Conservation (phyloP, 2,888 invertebrate species). For the Linnaemya vulpina region DNA sequence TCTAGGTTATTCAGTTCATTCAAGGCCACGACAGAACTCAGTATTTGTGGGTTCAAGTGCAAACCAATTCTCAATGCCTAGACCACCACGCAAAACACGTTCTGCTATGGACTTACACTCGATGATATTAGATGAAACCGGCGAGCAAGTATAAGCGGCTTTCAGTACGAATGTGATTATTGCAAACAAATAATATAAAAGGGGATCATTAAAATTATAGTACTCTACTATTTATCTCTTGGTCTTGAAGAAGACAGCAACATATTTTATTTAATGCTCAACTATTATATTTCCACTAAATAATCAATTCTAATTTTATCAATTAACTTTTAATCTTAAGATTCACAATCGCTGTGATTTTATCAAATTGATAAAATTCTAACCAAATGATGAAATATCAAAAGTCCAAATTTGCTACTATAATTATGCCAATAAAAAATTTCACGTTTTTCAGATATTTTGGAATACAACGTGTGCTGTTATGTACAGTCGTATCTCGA, state of each 20-base stretch:
- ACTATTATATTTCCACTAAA: constrained; percentile 12
- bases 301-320: neutral
- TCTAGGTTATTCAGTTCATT: constrained; percentile 83
- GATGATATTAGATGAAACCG: constrained; percentile 84
- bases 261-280: constrained; percentile 22
- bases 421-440: no score
- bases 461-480: no score
- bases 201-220: constrained; percentile 40
- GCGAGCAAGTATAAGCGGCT: constrained; percentile 79
- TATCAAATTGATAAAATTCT: no score
- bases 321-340: constrained; percentile 4
- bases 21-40: constrained; percentile 90
- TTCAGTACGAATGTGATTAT: neutral
- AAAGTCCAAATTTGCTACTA: no score
- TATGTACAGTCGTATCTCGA: no score
- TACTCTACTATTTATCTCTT: constrained; percentile 4
- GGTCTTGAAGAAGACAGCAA: neutral
- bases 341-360: no score
- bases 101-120: constrained; percentile 93
- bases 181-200: neutral
- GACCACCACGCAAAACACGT: constrained; percentile 90
- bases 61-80: constrained; percentile 85
- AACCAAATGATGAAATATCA: no score
- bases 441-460: no score
- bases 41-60: constrained; percentile 90